Percentiles rank a stretch among this genome's conserved stretches.
Evolutionary conservation across 1,140 invertebrate species (phyloP).

Genomic region (Drosophila rhopaloa): DNA sequence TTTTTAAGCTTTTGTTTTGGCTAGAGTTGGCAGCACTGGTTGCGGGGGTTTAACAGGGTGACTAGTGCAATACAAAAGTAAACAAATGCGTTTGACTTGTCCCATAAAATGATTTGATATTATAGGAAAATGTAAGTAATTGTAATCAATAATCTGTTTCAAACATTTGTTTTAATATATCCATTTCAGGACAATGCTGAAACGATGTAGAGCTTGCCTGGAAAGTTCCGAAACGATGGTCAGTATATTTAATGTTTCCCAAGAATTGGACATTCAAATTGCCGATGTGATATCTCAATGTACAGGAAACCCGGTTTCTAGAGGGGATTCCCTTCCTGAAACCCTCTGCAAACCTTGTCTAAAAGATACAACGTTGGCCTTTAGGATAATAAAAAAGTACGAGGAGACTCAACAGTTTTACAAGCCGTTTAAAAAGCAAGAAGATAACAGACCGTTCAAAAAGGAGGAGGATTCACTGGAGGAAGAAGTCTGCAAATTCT

Average conservation of each 20-base stretch:
- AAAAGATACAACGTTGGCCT: background rate
- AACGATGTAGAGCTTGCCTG: background rate
- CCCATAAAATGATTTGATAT: background rate
- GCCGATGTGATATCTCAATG: background rate
- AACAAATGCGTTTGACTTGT: background rate
- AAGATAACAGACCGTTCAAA: no score
- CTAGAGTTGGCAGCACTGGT: no score
- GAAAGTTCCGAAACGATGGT: background rate
- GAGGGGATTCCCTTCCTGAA: constrained; percentile 1
- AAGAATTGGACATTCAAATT: background rate
- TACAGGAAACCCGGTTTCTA: background rate
- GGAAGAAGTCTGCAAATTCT: no score
- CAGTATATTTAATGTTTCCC: background rate
- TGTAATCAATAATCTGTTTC: background rate
- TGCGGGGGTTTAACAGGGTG: background rate
- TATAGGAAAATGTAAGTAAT: constrained; percentile 1
- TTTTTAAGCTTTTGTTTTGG: no score
- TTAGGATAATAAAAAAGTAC: background rate
- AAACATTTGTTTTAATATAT: no score
- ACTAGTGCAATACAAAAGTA: background rate
- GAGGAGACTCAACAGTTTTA: background rate
- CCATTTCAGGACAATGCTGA: background rate
- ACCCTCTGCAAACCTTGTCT: background rate
- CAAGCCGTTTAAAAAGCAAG: background rate
- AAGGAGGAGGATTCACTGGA: background rate